Base-by-base conservation (phyloP, 2,888 invertebrate genomes). In the Drosophila rubida region DNA sequence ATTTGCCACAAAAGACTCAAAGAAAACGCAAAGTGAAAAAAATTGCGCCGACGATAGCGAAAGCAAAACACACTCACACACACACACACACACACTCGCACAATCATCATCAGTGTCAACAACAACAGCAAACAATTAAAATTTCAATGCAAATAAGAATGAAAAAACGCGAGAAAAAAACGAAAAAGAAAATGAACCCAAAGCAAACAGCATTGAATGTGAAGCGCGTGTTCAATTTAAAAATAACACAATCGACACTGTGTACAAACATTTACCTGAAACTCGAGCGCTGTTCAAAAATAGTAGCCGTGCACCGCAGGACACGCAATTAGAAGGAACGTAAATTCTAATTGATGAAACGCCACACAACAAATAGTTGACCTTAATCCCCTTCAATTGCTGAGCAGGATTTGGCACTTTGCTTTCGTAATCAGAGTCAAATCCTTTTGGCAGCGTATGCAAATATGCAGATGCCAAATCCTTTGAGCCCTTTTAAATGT, bases 401-500 rank as follows among this genome's bases (percentile, higher is more conserved):
- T 27, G 37, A 23, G 41, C 16, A 35, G 14, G 25, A n/a, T 55
- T 44, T 7, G 46, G 46, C 11, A 27, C 32, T 27, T 46, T 46
- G 35, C 35, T 7, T 32, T 39, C 32, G 27, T 59, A 32, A 60
- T 51, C 59, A 39, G 27, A 19, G 54, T 35, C 65, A 65, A 72
- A 69, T 63, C 49, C 3, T 4, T 25, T 51, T 57, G 35, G 6
- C 57, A 42, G 49, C 60, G n/a, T 55, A 42, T 74, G 30, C 65
- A 59, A 51, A 39, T 48, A 51, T 71, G 55, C 54, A 63, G 39
- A 62, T 62, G 63, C 8, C 42, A 71, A 78, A 67, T 69, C 69
- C 55, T 84, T 78, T 84, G 79, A 78, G 78, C 53, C 54, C 46
- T 53, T 64, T 69, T 75, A 60, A 76, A 69, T 82, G 69, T 78